Evolutionary conservation across 2,888 invertebrate species (phyloP), one percentile per base, ranked within the genome.

Genomic region (Temnothorax rugatulus): DNA sequence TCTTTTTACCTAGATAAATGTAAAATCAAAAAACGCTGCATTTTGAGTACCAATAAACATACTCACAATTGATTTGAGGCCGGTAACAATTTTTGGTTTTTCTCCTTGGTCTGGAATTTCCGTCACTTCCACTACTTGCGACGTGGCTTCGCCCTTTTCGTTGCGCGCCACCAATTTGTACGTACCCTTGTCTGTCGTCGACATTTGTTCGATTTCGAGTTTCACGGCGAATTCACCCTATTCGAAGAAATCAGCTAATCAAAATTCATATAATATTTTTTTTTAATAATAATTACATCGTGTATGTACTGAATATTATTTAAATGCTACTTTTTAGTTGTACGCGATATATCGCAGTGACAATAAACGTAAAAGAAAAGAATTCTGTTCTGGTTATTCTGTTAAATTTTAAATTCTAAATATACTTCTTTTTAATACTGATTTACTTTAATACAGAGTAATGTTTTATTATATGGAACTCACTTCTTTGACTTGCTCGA

Each of bases 151-250:
- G 88, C 99, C 99, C 95, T 99, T 98, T 92, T 98, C 98, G 94
- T 99, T 99, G 94, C 97, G 98, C 38, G 98, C 98, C 8, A 98
- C 96, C 91, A 99, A 95, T 95, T 98, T 98, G 95, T 99, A 99
- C 84, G 97, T 96, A 89, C 99, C 99, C 95, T 98, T 98, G 95
- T 99, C 99, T 29, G 95, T 95, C 93, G 97, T 96, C 87, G 97
- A 96, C 44, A 98, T 97, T 92, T 98, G 97, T 88, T 97, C 97
- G 91, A 99, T 98, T 96, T 99, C 98, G 92, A 99, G 96, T 96
- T 98, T 98, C 25, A 98, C 97, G 84, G 97, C 96, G 92, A 98
- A 99, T 96, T 99, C 98, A 84, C 98, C 98, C 96, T 98, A 91
- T 54, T 64, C 15, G 21, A 82, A 54, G 0, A 64, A 64, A 81